These are phyloP conservation scores for Plecturocebus donacophilus DNA, from an alignment of 2,113 vertebrate species.

Conservation along the genomic window DNA sequence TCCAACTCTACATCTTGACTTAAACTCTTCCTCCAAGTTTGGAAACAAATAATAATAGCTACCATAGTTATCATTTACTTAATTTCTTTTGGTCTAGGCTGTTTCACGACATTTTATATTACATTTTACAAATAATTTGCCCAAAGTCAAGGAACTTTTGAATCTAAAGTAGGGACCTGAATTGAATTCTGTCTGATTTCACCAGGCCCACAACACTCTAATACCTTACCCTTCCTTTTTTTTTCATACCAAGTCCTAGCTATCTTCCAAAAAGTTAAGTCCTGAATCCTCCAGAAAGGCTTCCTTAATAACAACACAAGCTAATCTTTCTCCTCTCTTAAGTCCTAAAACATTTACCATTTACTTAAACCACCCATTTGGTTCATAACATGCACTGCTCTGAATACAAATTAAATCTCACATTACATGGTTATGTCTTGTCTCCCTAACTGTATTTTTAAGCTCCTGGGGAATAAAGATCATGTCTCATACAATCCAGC, in stretches of 20 bases:
- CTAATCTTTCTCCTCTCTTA: neutral
- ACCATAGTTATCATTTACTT: conserved; percentile 8
- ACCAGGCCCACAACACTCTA: neutral
- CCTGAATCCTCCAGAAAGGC: neutral
- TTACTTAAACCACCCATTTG: conserved; percentile 27
- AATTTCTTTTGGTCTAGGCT: neutral
- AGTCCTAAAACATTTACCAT: conserved; percentile 17
- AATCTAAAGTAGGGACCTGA: neutral
- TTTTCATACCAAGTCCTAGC: neutral
- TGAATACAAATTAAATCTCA: conserved; percentile 25
- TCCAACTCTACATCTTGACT: neutral
- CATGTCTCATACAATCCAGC: neutral
- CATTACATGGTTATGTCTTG: neutral
- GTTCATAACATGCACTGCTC: neutral
- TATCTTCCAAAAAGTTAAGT: neutral
- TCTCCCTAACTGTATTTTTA: conserved; percentile 38
- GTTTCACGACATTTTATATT: neutral
- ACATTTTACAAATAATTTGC: conserved; percentile 1
- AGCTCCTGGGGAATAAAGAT: neutral
- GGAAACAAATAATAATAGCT: conserved; percentile 23
- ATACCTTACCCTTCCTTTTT: neutral
- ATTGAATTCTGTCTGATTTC: neutral
- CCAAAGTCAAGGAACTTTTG: conserved; percentile 20
- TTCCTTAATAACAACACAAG: neutral
- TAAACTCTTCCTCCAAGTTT: neutral